Conservation (phyloP, 23 tunicate species). For the Oikopleura vanhoeffeni region DNA sequence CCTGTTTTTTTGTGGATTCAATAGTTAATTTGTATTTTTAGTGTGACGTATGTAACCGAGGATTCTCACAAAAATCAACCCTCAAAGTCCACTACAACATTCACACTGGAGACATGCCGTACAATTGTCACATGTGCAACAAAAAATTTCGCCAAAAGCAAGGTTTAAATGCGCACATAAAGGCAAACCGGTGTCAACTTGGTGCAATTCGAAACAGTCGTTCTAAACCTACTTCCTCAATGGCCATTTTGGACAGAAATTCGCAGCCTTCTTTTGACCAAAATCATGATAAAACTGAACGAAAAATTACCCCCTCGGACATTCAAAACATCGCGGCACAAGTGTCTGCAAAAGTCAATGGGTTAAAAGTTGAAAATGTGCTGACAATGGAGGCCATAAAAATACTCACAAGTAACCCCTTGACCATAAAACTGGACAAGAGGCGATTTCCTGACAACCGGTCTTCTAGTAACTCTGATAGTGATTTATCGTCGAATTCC, state of each 20-base stretch:
- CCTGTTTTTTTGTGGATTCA: too few relatives aligned
- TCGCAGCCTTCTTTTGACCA: background rate
- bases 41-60: conserved; percentile 5
- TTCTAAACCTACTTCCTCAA: background rate
- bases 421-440: background rate
- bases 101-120: conserved; percentile 14
- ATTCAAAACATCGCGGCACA: background rate
- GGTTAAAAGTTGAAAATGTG: background rate
- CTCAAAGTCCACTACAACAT: conserved; percentile 14
- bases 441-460: background rate
- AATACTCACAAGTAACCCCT: background rate
- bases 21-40: too few relatives aligned
- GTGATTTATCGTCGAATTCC: background rate
- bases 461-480: background rate
- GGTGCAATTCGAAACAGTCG: background rate
- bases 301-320: background rate
- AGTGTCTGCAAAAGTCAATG: background rate
- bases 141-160: conserved; percentile 12
- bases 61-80: conserved; percentile 1
- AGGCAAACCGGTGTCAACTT: conserved; percentile 9
- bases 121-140: background rate
- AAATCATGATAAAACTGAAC: background rate
- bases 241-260: background rate
- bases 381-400: background rate
- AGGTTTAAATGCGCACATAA: conserved; percentile 1